Conservation (phyloP, 2,888 invertebrate genomes). For the Drosophila silvestris region DNA sequence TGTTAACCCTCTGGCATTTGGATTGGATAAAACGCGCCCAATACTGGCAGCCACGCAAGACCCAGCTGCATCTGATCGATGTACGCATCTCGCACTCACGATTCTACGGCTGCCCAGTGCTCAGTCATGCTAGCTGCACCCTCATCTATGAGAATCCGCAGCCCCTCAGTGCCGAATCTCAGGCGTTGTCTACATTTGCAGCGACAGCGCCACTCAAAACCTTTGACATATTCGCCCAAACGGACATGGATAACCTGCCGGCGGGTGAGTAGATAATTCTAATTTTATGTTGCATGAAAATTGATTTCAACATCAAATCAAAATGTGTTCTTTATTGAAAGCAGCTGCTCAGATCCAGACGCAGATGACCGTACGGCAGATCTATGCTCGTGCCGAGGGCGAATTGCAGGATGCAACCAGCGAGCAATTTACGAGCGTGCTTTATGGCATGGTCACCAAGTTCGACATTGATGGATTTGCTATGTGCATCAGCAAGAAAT, state of each 20-base stretch:
- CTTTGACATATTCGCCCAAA: slow-evolving; percentile 59
- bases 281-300: too few relatives aligned
- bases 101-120: slow-evolving; percentile 86
- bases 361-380: slow-evolving; percentile 88
- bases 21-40: slow-evolving; percentile 89
- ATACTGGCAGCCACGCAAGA: slow-evolving; percentile 89
- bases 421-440: slow-evolving; percentile 89
- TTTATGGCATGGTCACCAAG: slow-evolving; percentile 89
- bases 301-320: neutral
- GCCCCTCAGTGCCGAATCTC: slow-evolving; percentile 87
- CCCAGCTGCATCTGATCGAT: slow-evolving; percentile 90
- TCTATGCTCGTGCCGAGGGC: slow-evolving; percentile 86
- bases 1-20: slow-evolving; percentile 88
- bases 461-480: slow-evolving; percentile 89
- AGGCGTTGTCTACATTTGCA: slow-evolving; percentile 84
- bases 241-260: slow-evolving; percentile 75
- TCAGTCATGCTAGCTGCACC: slow-evolving; percentile 86
- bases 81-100: slow-evolving; percentile 88
- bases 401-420: slow-evolving; percentile 82
- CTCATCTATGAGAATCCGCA: slow-evolving; percentile 91
- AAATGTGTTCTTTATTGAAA: neutral
- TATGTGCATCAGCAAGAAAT: slow-evolving; percentile 84
- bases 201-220: slow-evolving; percentile 37
- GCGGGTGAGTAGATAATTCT: slow-evolving; percentile 81
- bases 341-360: slow-evolving; percentile 79